Evolutionary conservation across 2,113 vertebrate species (phyloP).

Genomic region (Brachyhypopomus gauderio): DNA sequence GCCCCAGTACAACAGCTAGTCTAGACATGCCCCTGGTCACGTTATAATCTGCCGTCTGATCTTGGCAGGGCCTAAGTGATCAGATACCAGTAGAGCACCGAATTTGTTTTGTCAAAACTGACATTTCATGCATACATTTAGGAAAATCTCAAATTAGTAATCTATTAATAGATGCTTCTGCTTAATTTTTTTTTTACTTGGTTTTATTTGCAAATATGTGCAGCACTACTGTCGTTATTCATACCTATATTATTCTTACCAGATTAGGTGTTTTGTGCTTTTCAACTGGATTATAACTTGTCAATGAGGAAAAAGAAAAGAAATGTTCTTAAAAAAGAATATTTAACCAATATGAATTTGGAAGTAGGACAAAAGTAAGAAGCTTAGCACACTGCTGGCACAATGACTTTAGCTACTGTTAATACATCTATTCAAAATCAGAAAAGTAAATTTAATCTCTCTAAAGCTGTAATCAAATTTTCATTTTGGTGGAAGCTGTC

Average conservation of each 20-base stretch:
- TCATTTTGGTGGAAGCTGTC: slow-evolving; percentile 31
- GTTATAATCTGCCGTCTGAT: too few species aligned
- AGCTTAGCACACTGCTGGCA: neutral
- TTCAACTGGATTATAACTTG: neutral
- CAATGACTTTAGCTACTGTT: slow-evolving; percentile 9
- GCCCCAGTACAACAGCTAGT: too few species aligned
- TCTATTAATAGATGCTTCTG: too few species aligned
- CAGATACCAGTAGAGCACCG: too few species aligned
- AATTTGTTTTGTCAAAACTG: too few species aligned
- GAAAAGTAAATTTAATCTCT: slow-evolving; percentile 35
- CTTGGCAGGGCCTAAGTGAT: too few species aligned
- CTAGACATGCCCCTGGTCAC: too few species aligned
- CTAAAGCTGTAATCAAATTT: neutral
- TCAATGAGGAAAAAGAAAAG: neutral
- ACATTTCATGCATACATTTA: neutral
- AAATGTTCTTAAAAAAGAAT: too few species aligned
- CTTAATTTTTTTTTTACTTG: neutral
- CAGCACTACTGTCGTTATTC: neutral
- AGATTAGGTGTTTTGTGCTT: neutral
- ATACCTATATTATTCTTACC: neutral
- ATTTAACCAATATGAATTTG: too few species aligned
- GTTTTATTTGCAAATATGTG: neutral
- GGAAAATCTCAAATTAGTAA: too few species aligned
- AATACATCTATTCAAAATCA: slow-evolving; percentile 28
- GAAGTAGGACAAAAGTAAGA: neutral